Evolutionary conservation across 2,888 invertebrate species (phyloP), one percentile per base, ranked within the genome.

Genomic region (Nycteola revayana): DNA sequence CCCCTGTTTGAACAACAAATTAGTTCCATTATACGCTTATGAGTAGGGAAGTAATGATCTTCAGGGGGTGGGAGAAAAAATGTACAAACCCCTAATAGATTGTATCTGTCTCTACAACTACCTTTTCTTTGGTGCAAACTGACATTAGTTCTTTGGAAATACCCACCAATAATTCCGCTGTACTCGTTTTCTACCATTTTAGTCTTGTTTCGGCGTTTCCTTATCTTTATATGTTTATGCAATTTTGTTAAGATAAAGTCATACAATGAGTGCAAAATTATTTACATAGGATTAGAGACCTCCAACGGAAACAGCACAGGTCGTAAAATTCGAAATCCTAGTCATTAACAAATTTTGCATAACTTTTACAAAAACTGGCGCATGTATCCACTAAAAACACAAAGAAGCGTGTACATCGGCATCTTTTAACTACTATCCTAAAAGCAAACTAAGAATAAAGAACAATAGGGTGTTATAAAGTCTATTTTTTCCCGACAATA

Each of bases 1-100:
- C 63, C 82, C 81, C 67, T 87, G 81, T 87, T 87, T 87, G 85
- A 84, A 82, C 82, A 85, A 83, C 84, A 84, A 86, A 87, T 87
- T 87, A 86, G 83, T 82, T 82, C 68, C 76, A 85, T 87, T 87
- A 85, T 79, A 82, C 83, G 82, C 75, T 77, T 80, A 77, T 81
- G 76, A 79, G 72, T 61, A 64, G 73, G 75, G 74, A 76, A 72
- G 71, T 75, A 67, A 66, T 68, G 57, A 70, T 60, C 53, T 63
- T 65, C 44, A 50, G 71, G 66, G 67, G 53, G 50, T 56, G 59
- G 42, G 51, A 44, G 38, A 53, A 52, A 53, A 44, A 52, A 49
- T 40, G 46, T 37, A 47, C 47, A 54, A 27, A 42, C 45, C 9
- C 27, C 34, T 41, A 37, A 44, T 38, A 50, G 28, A 27, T 21